Evolutionary conservation across 2,113 vertebrate species (phyloP), one percentile per base, ranked within the genome.

Genomic region (Mormyrus lacerda): DNA sequence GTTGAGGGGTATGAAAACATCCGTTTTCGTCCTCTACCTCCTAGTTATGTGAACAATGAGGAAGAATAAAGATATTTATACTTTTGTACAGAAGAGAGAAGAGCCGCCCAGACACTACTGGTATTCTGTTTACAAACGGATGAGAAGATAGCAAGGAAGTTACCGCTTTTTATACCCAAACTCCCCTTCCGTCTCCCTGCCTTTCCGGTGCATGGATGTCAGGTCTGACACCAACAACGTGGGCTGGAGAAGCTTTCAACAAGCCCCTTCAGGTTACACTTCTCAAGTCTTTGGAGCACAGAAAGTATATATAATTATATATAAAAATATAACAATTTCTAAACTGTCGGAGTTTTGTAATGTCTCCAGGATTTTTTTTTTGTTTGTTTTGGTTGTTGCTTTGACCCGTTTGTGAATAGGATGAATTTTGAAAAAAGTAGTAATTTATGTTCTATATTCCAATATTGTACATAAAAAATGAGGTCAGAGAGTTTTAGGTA

Each of bases 21-120:
- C 91, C 85, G 50, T 92, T 42, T 92, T 91, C 83, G 93, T 94
- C 94, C 84, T 92, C 93, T 93, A 94, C 91, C 90, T 96, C 95
- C 95, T 95, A 92, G 90, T 95, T 95, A 95, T 96, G 95, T 95
- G 95, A 96, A 96, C 91, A 90, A 93, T 91, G 61, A 90, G 91
- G 88, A 58, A 96, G 94, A 97, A 95, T 96, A 90, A 94, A 95
- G 95, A 96, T 98, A 97, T 98, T 98, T 98, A 97, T 98, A 98
- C 96, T 96, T 97, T 97, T 97, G 96, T 98, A 98, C 1, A 94
- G 96, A 97, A 95, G 95, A 96, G 93, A 95, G 84, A 91, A 95
- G 95, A 94, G 94, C 96, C 96, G 93, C 90, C 95, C 93, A 95
- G 97, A 97, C 96, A 96, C 96, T 97, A 97, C 96, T 96, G 97